Conservation (phyloP, 2,113 vertebrate species). For the Tetrao urogallus region DNA sequence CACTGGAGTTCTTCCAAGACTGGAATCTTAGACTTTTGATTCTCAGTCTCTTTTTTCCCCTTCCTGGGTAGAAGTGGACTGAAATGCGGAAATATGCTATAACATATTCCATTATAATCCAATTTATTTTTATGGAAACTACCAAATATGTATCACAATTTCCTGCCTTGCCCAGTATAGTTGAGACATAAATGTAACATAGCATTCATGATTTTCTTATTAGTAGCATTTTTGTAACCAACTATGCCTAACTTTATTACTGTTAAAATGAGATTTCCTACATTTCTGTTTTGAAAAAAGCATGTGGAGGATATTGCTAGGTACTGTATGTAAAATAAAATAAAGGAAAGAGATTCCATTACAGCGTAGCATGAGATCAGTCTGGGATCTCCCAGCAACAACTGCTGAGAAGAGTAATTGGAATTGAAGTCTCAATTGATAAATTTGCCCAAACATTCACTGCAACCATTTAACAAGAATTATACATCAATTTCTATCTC, state of each 20-base stretch:
- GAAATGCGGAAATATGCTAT: background rate
- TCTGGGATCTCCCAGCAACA: background rate
- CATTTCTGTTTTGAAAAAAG: background rate
- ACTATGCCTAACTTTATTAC: background rate
- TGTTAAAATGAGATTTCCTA: background rate
- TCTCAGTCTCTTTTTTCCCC: background rate
- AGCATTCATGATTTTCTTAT: slow-evolving; percentile 3
- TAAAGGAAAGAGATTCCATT: background rate
- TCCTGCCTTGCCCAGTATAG: background rate
- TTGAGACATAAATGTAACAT: background rate
- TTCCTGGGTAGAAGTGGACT: background rate
- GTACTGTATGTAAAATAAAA: background rate
- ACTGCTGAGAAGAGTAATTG: background rate
- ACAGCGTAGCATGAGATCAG: background rate
- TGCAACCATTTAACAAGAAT: slow-evolving; percentile 38
- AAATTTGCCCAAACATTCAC: background rate
- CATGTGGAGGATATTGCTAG: background rate
- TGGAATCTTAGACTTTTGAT: slow-evolving; percentile 35
- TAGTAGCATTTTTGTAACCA: slow-evolving; percentile 15
- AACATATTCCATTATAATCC: background rate
- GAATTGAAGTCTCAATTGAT: background rate
- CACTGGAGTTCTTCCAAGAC: slow-evolving; percentile 31
- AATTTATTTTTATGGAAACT: slow-evolving; percentile 38
- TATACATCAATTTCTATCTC: background rate
- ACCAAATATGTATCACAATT: slow-evolving; percentile 11